Conservation (phyloP, 2,113 vertebrate genomes). For the Tretioscincus oriximinensis region DNA sequence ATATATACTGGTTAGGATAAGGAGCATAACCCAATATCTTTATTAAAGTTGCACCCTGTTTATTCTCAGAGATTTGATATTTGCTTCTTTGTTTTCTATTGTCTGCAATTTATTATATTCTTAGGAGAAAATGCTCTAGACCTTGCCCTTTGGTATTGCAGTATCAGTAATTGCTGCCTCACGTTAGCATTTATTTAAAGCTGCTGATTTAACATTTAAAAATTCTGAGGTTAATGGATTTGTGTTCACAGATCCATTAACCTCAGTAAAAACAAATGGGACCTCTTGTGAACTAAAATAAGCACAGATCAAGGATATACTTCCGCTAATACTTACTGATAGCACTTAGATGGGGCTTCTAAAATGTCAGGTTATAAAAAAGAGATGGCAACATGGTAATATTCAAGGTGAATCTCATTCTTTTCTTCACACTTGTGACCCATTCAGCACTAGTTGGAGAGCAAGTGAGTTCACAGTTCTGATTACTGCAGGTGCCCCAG, state of each 20-base stretch:
- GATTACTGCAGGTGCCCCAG: conserved; percentile 53
- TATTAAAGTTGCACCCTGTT: conserved; percentile 1
- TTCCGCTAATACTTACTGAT: conserved; percentile 73
- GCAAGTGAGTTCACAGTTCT: conserved; percentile 55
- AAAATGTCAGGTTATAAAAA: conserved; percentile 77
- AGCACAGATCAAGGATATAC: conserved; percentile 76
- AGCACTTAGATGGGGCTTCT: conserved; percentile 73
- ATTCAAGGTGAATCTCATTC: conserved; percentile 75
- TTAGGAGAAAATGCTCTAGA: conserved; percentile 67
- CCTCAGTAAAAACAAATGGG: conserved; percentile 84
- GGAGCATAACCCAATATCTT: neutral
- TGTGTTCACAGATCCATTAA: conserved; percentile 77
- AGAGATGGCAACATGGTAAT: conserved; percentile 66
- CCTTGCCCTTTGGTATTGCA: conserved; percentile 76
- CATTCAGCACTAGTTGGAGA: conserved; percentile 61
- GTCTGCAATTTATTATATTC: conserved; percentile 65
- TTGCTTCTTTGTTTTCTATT: neutral
- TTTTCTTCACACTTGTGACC: conserved; percentile 52
- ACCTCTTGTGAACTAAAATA: conserved; percentile 81
- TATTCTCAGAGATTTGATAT: neutral
- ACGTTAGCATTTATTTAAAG: conserved; percentile 83
- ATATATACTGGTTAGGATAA: neutral
- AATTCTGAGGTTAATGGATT: conserved; percentile 81
- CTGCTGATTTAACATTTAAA: conserved; percentile 86
- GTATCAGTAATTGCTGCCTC: conserved; percentile 78